These are phyloP conservation scores for Scaptomyza hsui DNA, from an alignment of 1,140 invertebrate genomes.

Conservation along the genomic window DNA sequence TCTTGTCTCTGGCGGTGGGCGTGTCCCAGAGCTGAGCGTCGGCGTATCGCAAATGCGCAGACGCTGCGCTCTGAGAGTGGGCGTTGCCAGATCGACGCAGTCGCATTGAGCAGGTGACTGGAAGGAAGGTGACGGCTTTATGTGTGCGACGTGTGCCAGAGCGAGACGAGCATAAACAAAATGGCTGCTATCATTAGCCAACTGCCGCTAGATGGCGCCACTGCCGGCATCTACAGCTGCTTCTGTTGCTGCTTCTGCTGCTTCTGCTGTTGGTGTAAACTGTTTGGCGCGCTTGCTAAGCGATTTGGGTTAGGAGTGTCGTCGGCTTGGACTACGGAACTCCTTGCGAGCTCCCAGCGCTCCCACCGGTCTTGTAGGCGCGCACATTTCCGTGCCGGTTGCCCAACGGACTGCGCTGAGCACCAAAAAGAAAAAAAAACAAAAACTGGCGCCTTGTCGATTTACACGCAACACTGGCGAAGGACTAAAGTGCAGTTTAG, in stretches of 20 bases:
- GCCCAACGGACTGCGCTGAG: constrained; percentile 52
- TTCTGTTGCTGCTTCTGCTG: constrained; percentile 9
- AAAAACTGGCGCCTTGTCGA: constrained; percentile 64
- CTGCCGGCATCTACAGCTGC: constrained; percentile 45
- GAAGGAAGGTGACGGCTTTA: constrained; percentile 58
- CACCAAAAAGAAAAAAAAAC: too few relatives aligned
- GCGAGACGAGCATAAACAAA: constrained; percentile 73
- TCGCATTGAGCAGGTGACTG: constrained; percentile 66
- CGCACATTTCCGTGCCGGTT: constrained; percentile 72
- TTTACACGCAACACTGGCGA: constrained; percentile 70
- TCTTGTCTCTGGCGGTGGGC: constrained; percentile 53
- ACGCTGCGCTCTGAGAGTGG: constrained; percentile 69
- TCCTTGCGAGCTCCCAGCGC: constrained; percentile 3
- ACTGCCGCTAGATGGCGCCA: constrained; percentile 77
- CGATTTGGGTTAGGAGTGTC: constrained; percentile 81
- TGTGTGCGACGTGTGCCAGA: constrained; percentile 5
- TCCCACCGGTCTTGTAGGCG: constrained; percentile 68
- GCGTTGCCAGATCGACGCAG: constrained; percentile 71
- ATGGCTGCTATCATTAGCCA: constrained; percentile 80
- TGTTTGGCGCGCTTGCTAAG: constrained; percentile 77
- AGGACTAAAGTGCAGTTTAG: constrained; percentile 64
- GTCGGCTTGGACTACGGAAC: constrained; percentile 14
- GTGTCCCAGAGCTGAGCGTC: constrained; percentile 41
- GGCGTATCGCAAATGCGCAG: constrained; percentile 57
- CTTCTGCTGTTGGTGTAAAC: constrained; percentile 40